Conservation (phyloP, 92 coral and sea anemone genomes). For the Actinostola sp. region DNA sequence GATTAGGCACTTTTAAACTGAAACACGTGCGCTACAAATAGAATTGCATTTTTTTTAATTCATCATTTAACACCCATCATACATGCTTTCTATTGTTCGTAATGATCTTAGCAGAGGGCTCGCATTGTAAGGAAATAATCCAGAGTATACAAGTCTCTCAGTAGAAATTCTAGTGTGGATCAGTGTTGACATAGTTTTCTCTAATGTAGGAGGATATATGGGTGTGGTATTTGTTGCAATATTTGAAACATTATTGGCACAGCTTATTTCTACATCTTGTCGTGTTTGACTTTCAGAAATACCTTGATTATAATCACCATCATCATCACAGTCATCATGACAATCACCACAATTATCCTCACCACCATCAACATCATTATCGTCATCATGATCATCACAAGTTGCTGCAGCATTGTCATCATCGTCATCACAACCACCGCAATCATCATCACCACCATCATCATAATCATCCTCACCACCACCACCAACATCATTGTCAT, state of each 20-base stretch:
- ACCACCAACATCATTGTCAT: neutral
- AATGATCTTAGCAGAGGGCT: conserved; percentile 65
- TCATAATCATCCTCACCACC: neutral
- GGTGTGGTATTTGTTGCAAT: neutral
- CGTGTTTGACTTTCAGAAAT: no score
- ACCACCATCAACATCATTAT: conserved; percentile 13
- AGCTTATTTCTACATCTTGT: neutral
- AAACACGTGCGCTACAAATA: no score
- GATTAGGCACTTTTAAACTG: no score
- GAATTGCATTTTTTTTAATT: no score
- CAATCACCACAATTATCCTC: neutral
- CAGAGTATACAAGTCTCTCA: conserved; percentile 43
- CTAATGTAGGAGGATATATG: conserved; percentile 14
- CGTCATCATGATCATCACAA: conserved; percentile 6
- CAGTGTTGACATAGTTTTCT: conserved; percentile 70
- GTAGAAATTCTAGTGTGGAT: conserved; percentile 75
- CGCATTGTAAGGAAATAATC: conserved; percentile 75
- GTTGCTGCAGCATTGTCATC: neutral
- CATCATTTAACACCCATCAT: conserved; percentile 60
- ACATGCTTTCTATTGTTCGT: conserved; percentile 56
- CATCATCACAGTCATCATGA: conserved; percentile 12
- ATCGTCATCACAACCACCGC: neutral
- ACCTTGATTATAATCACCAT: conserved; percentile 6
- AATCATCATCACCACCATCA: neutral
- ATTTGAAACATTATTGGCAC: neutral